Evolutionary conservation across 2,888 invertebrate genomes (phyloP), one percentile per base, ranked within the genome.

Genomic region (Meiosimyza platycephala): DNA sequence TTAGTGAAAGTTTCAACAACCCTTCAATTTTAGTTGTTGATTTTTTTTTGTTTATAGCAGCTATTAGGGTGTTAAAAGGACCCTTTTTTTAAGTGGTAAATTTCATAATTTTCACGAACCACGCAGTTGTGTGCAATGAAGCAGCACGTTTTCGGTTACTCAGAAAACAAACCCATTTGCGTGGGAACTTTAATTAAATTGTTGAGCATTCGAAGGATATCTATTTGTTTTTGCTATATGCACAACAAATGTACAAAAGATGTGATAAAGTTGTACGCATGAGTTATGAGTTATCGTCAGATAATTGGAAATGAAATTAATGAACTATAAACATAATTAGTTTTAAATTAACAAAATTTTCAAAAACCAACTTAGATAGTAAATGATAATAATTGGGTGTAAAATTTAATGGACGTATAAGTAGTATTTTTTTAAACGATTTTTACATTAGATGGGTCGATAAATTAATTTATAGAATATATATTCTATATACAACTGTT

Each of bases 251-350:
- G 22, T 16, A 33, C 11, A 66, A 28, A 0, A 28, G 28, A 28
- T 28, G 3, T 28, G 54, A 40, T 28, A 40, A 15, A 22, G 28
- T 52, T 50, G 28, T 52, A 15, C 22, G 54, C 12, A 5, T n/a
- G n/a, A 4, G 64, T 18, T 51, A 51, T 40, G 40, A 40, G 40
- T 83, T 81, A 84, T 80, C 79, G 80, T 72, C 40, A 40, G 78
- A 77, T 79, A 77, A 80, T 81, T 81, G 80, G 80, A 78, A 75
- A 78, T 74, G 74, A 78, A 83, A 81, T 83, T 83, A 84, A 82
- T 81, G 78, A 79, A 76, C 78, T 78, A 80, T 76, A 71, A 76
- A 77, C 57, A 50, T 52, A 66, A 71, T 72, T 65, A 70, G 59
- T 55, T 72, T 72, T 9, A 15, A 51, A 77, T 51, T 51, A 51